phyloP scores from a whole-genome alignment of 2,113 vertebrate species.

The Illadopsis cleaveri region DNA sequence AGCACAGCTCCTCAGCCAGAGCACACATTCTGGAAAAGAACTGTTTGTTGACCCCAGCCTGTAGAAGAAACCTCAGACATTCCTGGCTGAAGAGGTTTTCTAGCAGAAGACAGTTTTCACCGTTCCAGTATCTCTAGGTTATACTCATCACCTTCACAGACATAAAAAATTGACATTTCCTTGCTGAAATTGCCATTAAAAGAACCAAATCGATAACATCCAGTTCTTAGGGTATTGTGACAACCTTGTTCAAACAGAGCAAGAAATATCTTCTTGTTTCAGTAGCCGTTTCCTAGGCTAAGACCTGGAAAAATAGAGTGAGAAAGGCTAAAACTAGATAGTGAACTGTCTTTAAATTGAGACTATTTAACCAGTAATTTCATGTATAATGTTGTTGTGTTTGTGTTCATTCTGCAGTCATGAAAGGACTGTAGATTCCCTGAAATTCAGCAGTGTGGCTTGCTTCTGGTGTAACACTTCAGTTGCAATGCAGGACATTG shows the following conservation, averaged over 20 bases:
- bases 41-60: fast-evolving
- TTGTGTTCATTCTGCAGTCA: not conserved
- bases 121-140: not conserved
- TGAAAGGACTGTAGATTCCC: not conserved
- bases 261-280: not conserved
- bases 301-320: not conserved
- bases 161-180: not conserved
- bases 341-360: not conserved
- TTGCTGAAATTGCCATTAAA: not conserved
- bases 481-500: not conserved
- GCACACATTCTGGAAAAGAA: not conserved
- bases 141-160: not conserved
- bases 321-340: not conserved
- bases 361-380: not conserved
- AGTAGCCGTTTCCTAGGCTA: not conserved
- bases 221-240: not conserved
- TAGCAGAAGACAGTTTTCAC: not conserved
- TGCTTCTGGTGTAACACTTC: not conserved
- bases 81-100: not conserved
- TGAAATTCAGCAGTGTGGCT: not conserved
- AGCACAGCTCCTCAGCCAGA: not conserved
- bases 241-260: not conserved
- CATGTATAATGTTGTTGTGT: not conserved
- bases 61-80: not conserved
- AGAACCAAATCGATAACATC: not conserved